Evolutionary conservation across 2,888 invertebrate genomes (phyloP), one percentile per base, ranked within the genome.

Genomic region (Phaonia tiefii): DNA sequence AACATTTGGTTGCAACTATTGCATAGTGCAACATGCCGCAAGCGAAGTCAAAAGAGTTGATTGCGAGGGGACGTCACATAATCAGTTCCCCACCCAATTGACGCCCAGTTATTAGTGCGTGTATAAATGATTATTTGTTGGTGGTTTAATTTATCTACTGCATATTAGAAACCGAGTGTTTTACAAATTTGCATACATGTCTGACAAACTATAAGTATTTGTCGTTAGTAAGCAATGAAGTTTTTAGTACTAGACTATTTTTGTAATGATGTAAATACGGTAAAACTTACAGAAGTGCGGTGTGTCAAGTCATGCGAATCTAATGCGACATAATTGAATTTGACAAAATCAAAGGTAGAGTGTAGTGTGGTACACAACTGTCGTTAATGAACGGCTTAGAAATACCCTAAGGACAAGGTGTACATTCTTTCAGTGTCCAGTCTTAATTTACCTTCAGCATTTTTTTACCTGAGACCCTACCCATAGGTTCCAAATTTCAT

Each of bases 121-220:
- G 54, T 58, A 74, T 71, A 71, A 75, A 58, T 58, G 60, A 71
- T 56, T 69, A 42, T 69, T 42, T 63, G 17, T 63, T 71, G 66
- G 60, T n/a, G 60, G 60, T 20, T 39, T 37, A 75, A 79, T 72
- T 69, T 75, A 72, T 72, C 67, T 39, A 67, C 46, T 67, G 67
- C 85, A 87, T 87, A 86, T 86, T 87, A 84, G 86, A 39, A 39
- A 25, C n/a, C 15, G 70, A n/a, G n/a, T n/a, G n/a, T n/a, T n/a
- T n/a, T n/a, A n/a, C n/a, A n/a, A n/a, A 71, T 51, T 20, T 51
- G 49, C n/a, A 49, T 5, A 49, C 17, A 49, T 15, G 11, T 44
- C 15, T 15, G 2, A 58, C 42, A 13, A 26, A 15, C 22, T 51
- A 51, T 20, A 63, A 71, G 70, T 77, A 49, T 75, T 81, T 66